These are phyloP conservation scores for Philhelius pedissequus DNA, from an alignment of 2,888 invertebrate species.

Conservation along the genomic window DNA sequence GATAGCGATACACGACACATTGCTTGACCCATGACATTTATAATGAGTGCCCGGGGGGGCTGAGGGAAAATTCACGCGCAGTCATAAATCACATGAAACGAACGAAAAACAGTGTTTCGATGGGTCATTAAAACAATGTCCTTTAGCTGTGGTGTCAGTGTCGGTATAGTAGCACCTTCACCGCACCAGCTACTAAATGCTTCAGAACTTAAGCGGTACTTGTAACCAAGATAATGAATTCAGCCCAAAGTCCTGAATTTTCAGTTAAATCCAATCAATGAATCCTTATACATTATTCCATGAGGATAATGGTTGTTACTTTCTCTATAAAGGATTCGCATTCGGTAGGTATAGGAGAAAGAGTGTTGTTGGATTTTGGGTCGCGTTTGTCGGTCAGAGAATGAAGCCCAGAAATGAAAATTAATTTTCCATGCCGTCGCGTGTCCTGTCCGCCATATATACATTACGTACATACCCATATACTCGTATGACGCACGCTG, in stretches of 20 bases:
- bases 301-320: slow-evolving; percentile 15
- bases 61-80: slow-evolving; percentile 28
- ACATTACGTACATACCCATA: no score
- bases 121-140: slow-evolving; percentile 51
- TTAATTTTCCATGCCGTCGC: slow-evolving; percentile 62
- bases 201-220: slow-evolving; percentile 48
- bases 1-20: slow-evolving; percentile 26
- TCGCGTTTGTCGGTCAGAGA: not conserved
- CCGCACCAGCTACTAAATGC: slow-evolving; percentile 56
- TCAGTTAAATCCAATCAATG: slow-evolving; percentile 62
- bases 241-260: slow-evolving; percentile 47
- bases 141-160: not conserved
- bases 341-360: no score
- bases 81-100: slow-evolving; percentile 57
- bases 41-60: slow-evolving; percentile 12
- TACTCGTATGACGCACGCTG: no score
- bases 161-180: slow-evolving; percentile 1
- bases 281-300: slow-evolving; percentile 58
- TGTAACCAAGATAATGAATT: slow-evolving; percentile 62
- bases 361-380: not conserved
- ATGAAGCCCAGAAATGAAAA: slow-evolving; percentile 41
- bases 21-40: slow-evolving; percentile 31
- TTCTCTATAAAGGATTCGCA: not conserved
- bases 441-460: slow-evolving; percentile 19
- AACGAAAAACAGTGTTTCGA: slow-evolving; percentile 30